Conservation (phyloP, 2,113 vertebrate species). For the Carassius auratus region DNA sequence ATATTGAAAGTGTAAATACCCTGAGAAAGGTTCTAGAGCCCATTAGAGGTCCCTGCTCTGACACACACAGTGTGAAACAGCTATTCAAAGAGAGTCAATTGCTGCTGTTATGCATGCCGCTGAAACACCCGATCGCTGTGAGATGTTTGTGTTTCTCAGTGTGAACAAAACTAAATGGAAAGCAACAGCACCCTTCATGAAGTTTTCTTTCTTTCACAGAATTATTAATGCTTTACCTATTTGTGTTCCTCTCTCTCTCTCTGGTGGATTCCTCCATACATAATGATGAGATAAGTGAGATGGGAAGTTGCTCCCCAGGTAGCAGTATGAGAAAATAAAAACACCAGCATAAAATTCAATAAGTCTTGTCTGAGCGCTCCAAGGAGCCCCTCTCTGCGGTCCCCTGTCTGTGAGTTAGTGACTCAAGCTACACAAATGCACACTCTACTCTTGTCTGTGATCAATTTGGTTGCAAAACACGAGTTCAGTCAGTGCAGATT, state of each 20-base stretch:
- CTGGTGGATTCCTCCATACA: constrained; percentile 66
- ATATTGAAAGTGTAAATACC: not conserved
- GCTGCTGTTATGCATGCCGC: not conserved
- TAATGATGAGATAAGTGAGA: constrained; percentile 74
- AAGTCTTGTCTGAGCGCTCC: constrained; percentile 59
- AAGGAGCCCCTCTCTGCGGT: constrained; percentile 59
- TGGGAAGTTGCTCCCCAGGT: constrained; percentile 62
- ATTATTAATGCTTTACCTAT: constrained; percentile 23
- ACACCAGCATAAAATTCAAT: constrained; percentile 71
- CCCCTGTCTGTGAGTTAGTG: constrained; percentile 1
- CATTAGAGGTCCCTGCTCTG: not conserved
- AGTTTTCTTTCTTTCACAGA: constrained; percentile 48
- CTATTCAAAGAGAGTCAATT: constrained; percentile 12
- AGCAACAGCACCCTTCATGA: constrained; percentile 60
- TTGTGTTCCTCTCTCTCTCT: constrained; percentile 15
- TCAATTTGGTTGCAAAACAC: not conserved
- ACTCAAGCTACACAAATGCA: not conserved
- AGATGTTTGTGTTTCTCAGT: constrained; percentile 22
- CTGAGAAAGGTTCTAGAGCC: not conserved
- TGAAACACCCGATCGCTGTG: not conserved
- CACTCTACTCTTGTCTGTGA: not conserved
- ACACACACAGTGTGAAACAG: not conserved
- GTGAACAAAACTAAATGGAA: constrained; percentile 40
- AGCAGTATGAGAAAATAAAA: constrained; percentile 65
- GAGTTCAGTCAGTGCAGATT: not conserved